Percentiles rank a stretch among this genome's conserved stretches.
Conservation (phyloP, 2,888 invertebrate species). For the Ochlodes sylvanus region DNA sequence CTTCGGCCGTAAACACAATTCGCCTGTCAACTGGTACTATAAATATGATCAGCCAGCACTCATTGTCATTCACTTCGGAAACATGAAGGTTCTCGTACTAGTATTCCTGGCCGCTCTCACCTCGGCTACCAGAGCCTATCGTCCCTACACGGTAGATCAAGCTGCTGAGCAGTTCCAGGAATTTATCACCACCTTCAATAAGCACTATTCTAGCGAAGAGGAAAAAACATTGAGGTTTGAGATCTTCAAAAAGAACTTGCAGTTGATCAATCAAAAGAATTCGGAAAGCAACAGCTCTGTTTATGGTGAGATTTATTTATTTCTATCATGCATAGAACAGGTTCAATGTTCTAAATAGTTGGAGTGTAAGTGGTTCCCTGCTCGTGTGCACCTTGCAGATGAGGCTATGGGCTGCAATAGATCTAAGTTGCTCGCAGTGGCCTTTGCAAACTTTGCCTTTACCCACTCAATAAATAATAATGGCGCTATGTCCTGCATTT, state of each 20-base stretch:
- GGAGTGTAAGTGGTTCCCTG: too few species aligned
- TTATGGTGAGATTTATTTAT: conserved; percentile 16
- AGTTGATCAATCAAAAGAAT: conserved; percentile 12
- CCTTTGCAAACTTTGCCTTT: too few species aligned
- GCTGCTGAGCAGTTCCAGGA: conserved; percentile 14
- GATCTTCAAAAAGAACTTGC: conserved; percentile 24
- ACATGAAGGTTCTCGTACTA: conserved; percentile 9
- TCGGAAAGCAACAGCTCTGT: not conserved
- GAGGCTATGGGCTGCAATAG: too few species aligned
- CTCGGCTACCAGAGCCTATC: not conserved
- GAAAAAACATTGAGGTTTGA: conserved; percentile 22
- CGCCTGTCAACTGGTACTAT: not conserved
- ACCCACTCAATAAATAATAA: too few species aligned
- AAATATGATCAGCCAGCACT: not conserved
- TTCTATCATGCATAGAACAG: too few species aligned
- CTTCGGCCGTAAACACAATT: not conserved
- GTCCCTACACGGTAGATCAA: not conserved
- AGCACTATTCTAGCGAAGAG: conserved; percentile 8
- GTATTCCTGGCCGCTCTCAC: not conserved
- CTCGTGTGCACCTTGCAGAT: too few species aligned
- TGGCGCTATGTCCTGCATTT: too few species aligned
- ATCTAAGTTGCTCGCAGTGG: too few species aligned
- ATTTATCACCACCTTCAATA: conserved; percentile 16
- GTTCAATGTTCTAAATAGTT: too few species aligned
- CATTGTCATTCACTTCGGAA: not conserved